Base-by-base conservation (phyloP, 1,140 invertebrate species). In the Drosophila lacteicornis region DNA sequence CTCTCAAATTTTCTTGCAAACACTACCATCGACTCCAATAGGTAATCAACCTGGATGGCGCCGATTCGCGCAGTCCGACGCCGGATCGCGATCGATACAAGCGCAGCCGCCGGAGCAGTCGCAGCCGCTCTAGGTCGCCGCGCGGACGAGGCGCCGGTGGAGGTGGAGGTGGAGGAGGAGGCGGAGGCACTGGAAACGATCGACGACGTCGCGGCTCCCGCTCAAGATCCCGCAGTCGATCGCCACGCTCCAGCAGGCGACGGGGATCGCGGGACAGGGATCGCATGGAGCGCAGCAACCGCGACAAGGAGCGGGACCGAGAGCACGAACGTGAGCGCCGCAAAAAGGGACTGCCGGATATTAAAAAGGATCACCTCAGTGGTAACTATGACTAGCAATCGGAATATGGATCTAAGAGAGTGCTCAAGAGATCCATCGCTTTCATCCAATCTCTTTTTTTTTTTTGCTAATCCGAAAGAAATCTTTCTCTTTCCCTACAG, bases 311-410 rank as follows among this genome's bases (percentile, higher is more conserved):
- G 78, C 95, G 96, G 53, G 97, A 98, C 80, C 94, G 95, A 5
- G 96, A 97, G 83, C 96, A 96, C 79, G 95, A 97, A 83, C 94
- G 95, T 82, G 96, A 97, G 91, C 93, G 98, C 49, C 95, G 96
- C 79, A 98, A 98, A 93, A 96, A 97, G 88, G 98, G 98, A 22
- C 93, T 99, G 47, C 98, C 98, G 11, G 95, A 96, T 0, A 95
- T 98, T 46, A 96, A 97, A 86, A 97, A 96, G 84, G 97, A 98
- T 67, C 96, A 97, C 94, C 93, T 98, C 51, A 97, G 96, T 93
- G 96, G 96, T 97, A 94, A 93, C 50, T 91, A 90, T 91, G 15
- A 43, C 8, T 12, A 3, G 7, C 22, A 36, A n/a, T 56, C 15
- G 22, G 9, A 36, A 51, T 45, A 19, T 40, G 47, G 62, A 11